These are phyloP conservation scores for Leptestheria dahalacensis DNA, from an alignment of 1,140 invertebrate species.

Conservation along the genomic window DNA sequence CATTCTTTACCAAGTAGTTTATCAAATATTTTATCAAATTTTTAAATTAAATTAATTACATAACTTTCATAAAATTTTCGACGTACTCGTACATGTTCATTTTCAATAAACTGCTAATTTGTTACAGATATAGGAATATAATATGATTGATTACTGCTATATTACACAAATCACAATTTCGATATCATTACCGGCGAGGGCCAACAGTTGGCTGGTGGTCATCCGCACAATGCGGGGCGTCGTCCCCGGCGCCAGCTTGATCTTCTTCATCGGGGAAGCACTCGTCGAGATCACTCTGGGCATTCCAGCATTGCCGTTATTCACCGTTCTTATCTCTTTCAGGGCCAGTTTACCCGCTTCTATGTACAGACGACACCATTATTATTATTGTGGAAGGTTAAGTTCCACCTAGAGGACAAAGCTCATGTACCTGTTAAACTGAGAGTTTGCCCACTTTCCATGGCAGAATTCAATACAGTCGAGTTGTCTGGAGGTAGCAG, in stretches of 20 bases:
- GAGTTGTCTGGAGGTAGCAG: conserved; percentile 56
- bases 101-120: not conserved
- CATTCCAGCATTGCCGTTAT: not conserved
- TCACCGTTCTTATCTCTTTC: conserved; percentile 36
- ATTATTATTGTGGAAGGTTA: not conserved
- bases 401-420: not conserved
- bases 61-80: too few relatives aligned
- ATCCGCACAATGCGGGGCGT: not conserved
- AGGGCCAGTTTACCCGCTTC: conserved; percentile 58
- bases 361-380: conserved; percentile 16
- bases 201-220: conserved; percentile 1
- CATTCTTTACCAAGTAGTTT: not conserved
- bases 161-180: not conserved
- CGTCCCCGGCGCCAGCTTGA: not conserved
- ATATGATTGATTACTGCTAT: not conserved
- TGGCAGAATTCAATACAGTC: conserved; percentile 53
- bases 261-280: not conserved
- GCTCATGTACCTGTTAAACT: conserved; percentile 46
- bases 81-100: too few relatives aligned
- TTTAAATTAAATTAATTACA: too few relatives aligned
- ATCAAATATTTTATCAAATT: not conserved
- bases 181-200: not conserved
- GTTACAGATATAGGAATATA: not conserved
- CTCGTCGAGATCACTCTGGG: not conserved
- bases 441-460: conserved; percentile 62